These are phyloP conservation scores for Aphidius gifuensis DNA, from an alignment of 1,140 invertebrate species.

Conservation along the genomic window DNA sequence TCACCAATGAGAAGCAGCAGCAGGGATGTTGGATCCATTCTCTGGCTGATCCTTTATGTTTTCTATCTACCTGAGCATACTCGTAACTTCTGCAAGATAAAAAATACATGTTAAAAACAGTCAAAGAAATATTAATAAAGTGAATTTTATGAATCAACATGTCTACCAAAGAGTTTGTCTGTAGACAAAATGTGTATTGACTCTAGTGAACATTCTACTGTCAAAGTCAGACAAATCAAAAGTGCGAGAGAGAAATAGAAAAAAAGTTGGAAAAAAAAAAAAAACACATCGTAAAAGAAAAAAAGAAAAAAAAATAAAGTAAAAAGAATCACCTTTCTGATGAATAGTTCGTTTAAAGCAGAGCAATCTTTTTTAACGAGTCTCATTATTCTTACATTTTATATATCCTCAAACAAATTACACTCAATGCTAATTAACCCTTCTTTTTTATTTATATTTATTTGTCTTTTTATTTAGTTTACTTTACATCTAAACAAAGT, in stretches of 20 bases:
- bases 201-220: too few species aligned
- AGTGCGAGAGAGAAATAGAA: too few species aligned
- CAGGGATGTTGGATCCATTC: conserved; percentile 46
- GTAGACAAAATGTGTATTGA: too few species aligned
- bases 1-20: conserved; percentile 47
- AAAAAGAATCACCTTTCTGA: background rate
- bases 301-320: too few species aligned
- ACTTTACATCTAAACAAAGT: too few species aligned
- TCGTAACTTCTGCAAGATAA: conserved; percentile 45
- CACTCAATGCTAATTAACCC: background rate
- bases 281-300: too few species aligned
- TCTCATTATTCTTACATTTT: conserved; percentile 46
- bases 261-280: too few species aligned
- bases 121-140: background rate
- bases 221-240: too few species aligned
- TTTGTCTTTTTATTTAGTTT: background rate
- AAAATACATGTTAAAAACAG: conserved; percentile 15
- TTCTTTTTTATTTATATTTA: background rate
- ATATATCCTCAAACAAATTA: conserved; percentile 23
- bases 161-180: too few species aligned
- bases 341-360: too few species aligned
- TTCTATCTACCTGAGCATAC: conserved; percentile 44
- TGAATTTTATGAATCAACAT: too few species aligned
- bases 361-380: conserved; percentile 33
- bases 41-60: conserved; percentile 5